Conservation (phyloP, 2,113 vertebrate genomes). For the Gracilinanus agilis region DNA sequence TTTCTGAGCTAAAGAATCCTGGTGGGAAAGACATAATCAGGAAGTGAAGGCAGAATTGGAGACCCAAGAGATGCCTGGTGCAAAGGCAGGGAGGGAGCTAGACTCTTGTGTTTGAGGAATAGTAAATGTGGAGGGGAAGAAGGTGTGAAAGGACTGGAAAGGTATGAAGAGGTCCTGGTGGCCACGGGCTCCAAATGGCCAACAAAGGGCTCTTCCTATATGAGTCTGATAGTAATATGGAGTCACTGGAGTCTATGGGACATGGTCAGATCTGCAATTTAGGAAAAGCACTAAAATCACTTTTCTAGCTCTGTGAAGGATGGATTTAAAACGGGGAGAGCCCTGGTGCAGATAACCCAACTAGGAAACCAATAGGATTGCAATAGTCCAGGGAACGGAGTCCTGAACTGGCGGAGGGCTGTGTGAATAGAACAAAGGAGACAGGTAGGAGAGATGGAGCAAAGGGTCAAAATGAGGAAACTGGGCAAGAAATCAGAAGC, state of each 20-base stretch:
- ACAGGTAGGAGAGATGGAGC: not conserved
- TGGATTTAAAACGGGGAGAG: not conserved
- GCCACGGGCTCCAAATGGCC: not conserved
- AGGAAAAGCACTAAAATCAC: not conserved
- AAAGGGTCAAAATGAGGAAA: not conserved
- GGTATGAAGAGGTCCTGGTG: not conserved
- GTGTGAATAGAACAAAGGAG: not conserved
- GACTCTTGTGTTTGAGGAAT: too few species aligned
- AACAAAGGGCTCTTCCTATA: not conserved
- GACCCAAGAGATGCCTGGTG: too few species aligned
- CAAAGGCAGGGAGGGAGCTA: too few species aligned
- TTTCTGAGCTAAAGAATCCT: too few species aligned
- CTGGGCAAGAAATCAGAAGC: not conserved
- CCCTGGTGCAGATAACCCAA: not conserved
- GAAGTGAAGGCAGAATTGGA: too few species aligned
- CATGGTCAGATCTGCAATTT: not conserved
- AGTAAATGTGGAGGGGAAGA: not conserved
- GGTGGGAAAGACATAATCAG: too few species aligned
- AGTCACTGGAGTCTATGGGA: not conserved
- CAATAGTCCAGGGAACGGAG: not conserved
- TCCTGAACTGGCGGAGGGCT: not conserved
- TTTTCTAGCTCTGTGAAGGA: not conserved
- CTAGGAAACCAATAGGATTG: too few species aligned
- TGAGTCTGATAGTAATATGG: not conserved
- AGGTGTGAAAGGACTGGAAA: not conserved